A percentile compares a stretch with the other conserved stretches of the same genome.
Conservation (phyloP, 2,888 invertebrate species). For the Drosophila multiciliata region DNA sequence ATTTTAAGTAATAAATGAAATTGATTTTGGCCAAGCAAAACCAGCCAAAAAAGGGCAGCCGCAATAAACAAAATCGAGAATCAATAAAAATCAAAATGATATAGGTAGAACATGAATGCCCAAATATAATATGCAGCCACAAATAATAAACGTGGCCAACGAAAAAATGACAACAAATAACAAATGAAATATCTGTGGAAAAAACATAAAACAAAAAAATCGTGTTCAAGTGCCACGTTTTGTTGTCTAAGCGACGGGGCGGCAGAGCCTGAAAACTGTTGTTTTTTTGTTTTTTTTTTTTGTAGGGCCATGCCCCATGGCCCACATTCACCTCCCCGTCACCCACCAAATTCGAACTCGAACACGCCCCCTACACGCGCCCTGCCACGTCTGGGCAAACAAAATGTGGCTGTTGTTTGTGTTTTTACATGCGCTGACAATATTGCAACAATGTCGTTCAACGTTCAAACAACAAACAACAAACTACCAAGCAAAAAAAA, state of each 20-base stretch:
- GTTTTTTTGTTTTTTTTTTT: slow-evolving; percentile 20
- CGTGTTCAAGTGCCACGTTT: slow-evolving; percentile 78
- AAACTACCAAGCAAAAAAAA: slow-evolving; percentile 21
- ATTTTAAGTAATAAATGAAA: slow-evolving; percentile 61
- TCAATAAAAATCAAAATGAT: slow-evolving; percentile 64
- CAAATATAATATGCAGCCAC: slow-evolving; percentile 76
- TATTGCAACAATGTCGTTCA: slow-evolving; percentile 74
- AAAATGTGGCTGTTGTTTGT: slow-evolving; percentile 65
- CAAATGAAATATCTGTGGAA: slow-evolving; percentile 29
- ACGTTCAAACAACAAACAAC: slow-evolving; percentile 54
- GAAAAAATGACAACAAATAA: slow-evolving; percentile 37
- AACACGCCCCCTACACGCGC: slow-evolving; percentile 4
- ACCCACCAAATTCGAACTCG: neutral
- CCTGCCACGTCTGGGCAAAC: slow-evolving; percentile 63
- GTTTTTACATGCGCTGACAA: slow-evolving; percentile 74
- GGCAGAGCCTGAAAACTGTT: slow-evolving; percentile 32
- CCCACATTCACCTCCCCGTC: slow-evolving; percentile 18
- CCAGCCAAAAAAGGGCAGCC: slow-evolving; percentile 69
- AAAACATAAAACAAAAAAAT: slow-evolving; percentile 46
- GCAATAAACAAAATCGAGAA: slow-evolving; percentile 73
- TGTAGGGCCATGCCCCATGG: slow-evolving; percentile 68
- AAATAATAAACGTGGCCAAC: slow-evolving; percentile 74
- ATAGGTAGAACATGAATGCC: slow-evolving; percentile 75
- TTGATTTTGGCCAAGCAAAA: slow-evolving; percentile 50
- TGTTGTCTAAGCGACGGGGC: slow-evolving; percentile 64